A percentile compares a stretch with the other conserved stretches of the same genome.
These are phyloP conservation scores for Acromyrmex charruanus DNA, from an alignment of 1,140 invertebrate species.

Conservation along the genomic window DNA sequence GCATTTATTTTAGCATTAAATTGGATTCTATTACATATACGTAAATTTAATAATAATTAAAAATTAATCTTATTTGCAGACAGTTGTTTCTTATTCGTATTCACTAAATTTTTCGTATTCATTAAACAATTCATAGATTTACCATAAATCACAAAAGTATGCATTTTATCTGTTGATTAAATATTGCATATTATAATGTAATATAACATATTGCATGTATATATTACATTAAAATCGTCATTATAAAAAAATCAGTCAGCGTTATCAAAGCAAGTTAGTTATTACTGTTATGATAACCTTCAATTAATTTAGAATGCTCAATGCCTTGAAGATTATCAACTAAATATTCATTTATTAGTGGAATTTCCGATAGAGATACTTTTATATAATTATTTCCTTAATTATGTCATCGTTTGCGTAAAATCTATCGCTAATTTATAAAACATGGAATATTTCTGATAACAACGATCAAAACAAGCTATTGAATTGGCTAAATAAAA, in stretches of 20 bases:
- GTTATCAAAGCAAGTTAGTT: not conserved
- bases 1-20: not conserved
- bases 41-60: not conserved
- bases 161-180: not conserved
- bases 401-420: conserved; percentile 9
- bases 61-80: not conserved
- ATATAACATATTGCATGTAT: not conserved
- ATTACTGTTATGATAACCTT: not conserved
- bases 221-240: not conserved
- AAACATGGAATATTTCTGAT: conserved; percentile 3
- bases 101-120: not conserved
- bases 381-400: conserved; percentile 22
- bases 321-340: not conserved
- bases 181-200: not conserved
- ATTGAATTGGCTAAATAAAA: not conserved
- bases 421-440: not conserved
- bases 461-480: conserved; percentile 38
- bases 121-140: not conserved
- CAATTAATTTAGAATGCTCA: conserved; percentile 19
- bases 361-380: conserved; percentile 25
- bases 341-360: conserved; percentile 7
- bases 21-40: not conserved
- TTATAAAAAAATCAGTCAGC: not conserved
- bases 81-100: not conserved
- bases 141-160: not conserved